Percentiles rank a stretch among this genome's conserved stretches.
Conservation (phyloP, 2,797 vertebrate species). For the Phataginus tricuspis region DNA sequence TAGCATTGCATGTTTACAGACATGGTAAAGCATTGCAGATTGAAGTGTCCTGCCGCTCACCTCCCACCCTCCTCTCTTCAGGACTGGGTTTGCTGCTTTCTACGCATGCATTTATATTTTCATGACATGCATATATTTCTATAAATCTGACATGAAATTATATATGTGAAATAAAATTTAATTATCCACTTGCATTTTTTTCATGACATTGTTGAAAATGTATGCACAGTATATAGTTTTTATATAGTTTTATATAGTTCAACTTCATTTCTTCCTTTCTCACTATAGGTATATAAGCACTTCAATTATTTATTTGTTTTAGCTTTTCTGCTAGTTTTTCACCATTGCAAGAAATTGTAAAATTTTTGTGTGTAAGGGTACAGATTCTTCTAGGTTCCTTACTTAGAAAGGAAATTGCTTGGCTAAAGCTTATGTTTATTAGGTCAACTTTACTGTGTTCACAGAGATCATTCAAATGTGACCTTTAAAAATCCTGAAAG, state of each 20-base stretch:
- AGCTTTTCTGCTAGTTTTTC: neutral
- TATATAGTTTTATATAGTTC: neutral
- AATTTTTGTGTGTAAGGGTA: neutral
- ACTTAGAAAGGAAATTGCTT: neutral
- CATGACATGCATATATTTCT: neutral
- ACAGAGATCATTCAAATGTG: neutral
- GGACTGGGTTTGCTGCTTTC: neutral
- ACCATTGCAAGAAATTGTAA: neutral
- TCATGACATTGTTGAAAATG: neutral
- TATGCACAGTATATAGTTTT: too few species aligned
- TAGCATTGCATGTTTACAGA: neutral
- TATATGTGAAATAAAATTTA: neutral
- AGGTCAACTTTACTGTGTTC: neutral
- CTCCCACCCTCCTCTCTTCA: neutral
- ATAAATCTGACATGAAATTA: slow-evolving; percentile 32
- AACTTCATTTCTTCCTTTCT: slow-evolving; percentile 2
- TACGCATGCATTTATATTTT: neutral
- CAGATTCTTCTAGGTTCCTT: neutral
- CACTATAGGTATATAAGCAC: neutral
- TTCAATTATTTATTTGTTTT: neutral
- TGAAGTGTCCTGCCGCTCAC: neutral
- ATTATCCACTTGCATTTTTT: neutral
- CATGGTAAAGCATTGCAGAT: neutral
- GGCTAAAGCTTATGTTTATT: neutral
- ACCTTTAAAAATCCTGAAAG: neutral